Percentiles rank a stretch among this genome's conserved stretches.
These are phyloP conservation scores for Lophura swinhoii DNA, from an alignment of 2,797 vertebrate genomes.

Conservation along the genomic window DNA sequence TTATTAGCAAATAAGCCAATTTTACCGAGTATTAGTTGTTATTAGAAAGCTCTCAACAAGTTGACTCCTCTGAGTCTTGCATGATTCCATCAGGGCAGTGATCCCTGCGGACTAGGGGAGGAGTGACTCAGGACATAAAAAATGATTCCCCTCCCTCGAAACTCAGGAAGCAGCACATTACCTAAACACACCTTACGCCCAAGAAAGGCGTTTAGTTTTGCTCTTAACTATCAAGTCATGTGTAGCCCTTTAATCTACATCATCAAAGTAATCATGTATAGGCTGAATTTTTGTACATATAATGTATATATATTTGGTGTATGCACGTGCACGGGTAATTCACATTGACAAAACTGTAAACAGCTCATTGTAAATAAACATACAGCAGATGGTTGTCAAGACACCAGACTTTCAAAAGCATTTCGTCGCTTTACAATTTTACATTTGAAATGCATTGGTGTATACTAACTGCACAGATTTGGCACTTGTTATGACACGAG, in stretches of 20 bases:
- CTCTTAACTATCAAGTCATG: neutral
- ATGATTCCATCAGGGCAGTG: too few species aligned
- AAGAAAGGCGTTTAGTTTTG: neutral
- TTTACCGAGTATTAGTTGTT: too few species aligned
- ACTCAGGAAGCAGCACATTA: neutral
- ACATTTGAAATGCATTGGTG: neutral
- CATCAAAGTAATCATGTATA: neutral
- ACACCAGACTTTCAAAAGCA: neutral
- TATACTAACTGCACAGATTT: neutral
- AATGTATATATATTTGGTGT: neutral
- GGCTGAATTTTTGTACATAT: neutral
- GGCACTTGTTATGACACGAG: neutral
- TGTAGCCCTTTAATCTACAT: neutral
- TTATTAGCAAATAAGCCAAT: too few species aligned
- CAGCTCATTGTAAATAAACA: neutral
- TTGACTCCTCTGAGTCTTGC: too few species aligned
- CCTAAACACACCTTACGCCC: neutral
- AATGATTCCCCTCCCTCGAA: too few species aligned
- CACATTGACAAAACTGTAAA: neutral
- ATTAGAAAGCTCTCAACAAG: too few species aligned
- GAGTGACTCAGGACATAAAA: too few species aligned
- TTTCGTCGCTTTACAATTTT: neutral
- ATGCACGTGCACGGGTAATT: neutral
- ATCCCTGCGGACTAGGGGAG: too few species aligned
- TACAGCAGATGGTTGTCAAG: neutral